Evolutionary conservation across 2,888 invertebrate species (phyloP).

Genomic region (Invenusta paracnida): DNA sequence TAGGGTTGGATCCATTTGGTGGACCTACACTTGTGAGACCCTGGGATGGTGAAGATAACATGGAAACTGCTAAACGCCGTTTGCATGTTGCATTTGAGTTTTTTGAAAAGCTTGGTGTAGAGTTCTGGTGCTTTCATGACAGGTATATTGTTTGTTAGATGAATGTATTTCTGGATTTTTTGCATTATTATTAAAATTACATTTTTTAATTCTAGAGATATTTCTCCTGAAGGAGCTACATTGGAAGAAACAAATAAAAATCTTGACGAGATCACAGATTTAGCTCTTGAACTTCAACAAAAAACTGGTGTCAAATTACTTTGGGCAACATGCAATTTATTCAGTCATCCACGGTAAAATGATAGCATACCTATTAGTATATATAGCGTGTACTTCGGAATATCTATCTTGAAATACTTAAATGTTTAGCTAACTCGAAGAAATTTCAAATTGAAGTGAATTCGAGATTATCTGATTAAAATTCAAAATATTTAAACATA

Average conservation of each 20-base stretch:
- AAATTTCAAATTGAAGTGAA: too few species aligned
- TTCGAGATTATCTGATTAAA: too few species aligned
- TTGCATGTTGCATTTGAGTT: slow-evolving; percentile 67
- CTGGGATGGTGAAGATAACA: slow-evolving; percentile 66
- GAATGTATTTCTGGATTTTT: too few species aligned
- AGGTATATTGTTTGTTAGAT: too few species aligned
- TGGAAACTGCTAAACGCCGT: slow-evolving; percentile 66
- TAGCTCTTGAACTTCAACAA: slow-evolving; percentile 65
- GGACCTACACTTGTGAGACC: slow-evolving; percentile 61
- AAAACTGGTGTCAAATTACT: slow-evolving; percentile 65
- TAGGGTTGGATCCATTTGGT: slow-evolving; percentile 62
- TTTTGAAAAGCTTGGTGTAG: slow-evolving; percentile 66
- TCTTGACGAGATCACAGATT: slow-evolving; percentile 66
- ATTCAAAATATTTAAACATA: too few species aligned
- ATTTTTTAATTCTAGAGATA: too few species aligned
- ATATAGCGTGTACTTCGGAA: too few species aligned
- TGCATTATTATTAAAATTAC: too few species aligned
- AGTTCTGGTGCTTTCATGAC: slow-evolving; percentile 68
- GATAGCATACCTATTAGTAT: too few species aligned
- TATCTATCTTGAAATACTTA: too few species aligned
- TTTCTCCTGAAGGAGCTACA: slow-evolving; percentile 65
- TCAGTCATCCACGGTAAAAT: slow-evolving; percentile 66
- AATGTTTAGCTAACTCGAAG: too few species aligned
- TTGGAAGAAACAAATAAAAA: slow-evolving; percentile 65
- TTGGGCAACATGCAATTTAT: slow-evolving; percentile 68